Evolutionary conservation across 2,888 invertebrate genomes (phyloP), one percentile per base, ranked within the genome.

Genomic region (Unio pictorum): DNA sequence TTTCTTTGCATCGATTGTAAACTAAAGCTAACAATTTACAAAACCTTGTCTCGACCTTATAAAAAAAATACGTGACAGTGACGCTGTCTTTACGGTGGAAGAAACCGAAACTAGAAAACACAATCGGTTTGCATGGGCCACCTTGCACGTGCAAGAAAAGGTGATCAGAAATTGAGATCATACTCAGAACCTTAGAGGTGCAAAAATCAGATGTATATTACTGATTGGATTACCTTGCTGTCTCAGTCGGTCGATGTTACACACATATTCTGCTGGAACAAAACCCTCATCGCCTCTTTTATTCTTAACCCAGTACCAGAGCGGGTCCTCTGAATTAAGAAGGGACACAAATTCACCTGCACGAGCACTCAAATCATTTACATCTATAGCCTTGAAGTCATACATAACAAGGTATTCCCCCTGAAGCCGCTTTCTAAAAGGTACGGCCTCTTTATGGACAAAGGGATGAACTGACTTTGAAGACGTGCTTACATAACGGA

Each of bases 331-430:
- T 85, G 95, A 93, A 90, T 98, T 98, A 18, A 98, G 91, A 20
- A 98, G 96, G 71, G 97, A 97, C n/a, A 98, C 96, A 91, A 97
- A 95, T 89, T 98, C 97, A 0, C 97, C 97, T 64, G 96, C 92
- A 85, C 96, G 96, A 1, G 98, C 97, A 58, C 95, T 95, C 0
- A 97, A 95, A 89, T 98, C 98, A 86, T 97, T 97, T 88, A 97
- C 97, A 88, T 97, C 96, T 56, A 96, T 91, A 0, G 97, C 97
- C 60, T 45, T 28, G 89, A 97, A 98, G 0, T 96, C 96, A 90
- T 97, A 98, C 23, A 98, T 92, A 0, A 97, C 97, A 77, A 97
- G 96, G 87, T 95, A 97, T 61, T 96, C 93, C 1, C 97, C 97
- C 28, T 69, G 74, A 4, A 69, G 66, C 7, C 69, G 67, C 60